These are phyloP conservation scores for Lepidochitona cinerea DNA, from an alignment of 2,888 invertebrate genomes.

Conservation along the genomic window DNA sequence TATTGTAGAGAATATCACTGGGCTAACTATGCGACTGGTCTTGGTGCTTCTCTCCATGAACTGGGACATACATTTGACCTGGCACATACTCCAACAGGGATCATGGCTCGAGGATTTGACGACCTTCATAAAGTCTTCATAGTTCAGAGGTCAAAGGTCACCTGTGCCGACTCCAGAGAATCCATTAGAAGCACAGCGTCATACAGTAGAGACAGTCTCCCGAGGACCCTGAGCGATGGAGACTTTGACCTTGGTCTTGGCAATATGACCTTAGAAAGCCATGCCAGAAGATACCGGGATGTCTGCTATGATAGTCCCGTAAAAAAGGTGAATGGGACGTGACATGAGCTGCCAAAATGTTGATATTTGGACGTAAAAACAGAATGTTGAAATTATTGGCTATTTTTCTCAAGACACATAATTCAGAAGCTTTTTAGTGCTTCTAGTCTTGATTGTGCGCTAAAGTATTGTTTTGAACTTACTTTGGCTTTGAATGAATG, in stretches of 20 bases:
- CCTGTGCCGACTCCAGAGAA: background rate
- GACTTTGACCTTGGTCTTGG: slow-evolving; percentile 18
- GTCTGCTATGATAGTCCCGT: slow-evolving; percentile 58
- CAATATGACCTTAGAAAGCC: slow-evolving; percentile 10
- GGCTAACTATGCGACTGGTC: slow-evolving; percentile 89
- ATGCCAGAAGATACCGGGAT: slow-evolving; percentile 40
- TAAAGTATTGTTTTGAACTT: too few relatives aligned
- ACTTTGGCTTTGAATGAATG: too few relatives aligned
- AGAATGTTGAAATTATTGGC: too few relatives aligned
- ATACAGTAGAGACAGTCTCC: slow-evolving; percentile 30
- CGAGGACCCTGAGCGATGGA: background rate
- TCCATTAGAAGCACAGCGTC: slow-evolving; percentile 19
- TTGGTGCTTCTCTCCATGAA: slow-evolving; percentile 94
- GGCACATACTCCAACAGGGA: slow-evolving; percentile 90
- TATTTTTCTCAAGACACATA: too few relatives aligned
- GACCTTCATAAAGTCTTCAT: slow-evolving; percentile 67
- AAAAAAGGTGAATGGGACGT: slow-evolving; percentile 45
- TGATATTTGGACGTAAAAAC: too few relatives aligned
- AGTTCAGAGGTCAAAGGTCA: slow-evolving; percentile 41
- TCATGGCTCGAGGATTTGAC: slow-evolving; percentile 82
- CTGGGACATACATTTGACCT: slow-evolving; percentile 94
- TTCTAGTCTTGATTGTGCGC: too few relatives aligned
- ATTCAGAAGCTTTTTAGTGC: too few relatives aligned
- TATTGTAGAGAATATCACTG: slow-evolving; percentile 81
- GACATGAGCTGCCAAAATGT: too few relatives aligned